Evolutionary conservation across 2,113 vertebrate genomes (phyloP).

Genomic region (Cercocebus atys): DNA sequence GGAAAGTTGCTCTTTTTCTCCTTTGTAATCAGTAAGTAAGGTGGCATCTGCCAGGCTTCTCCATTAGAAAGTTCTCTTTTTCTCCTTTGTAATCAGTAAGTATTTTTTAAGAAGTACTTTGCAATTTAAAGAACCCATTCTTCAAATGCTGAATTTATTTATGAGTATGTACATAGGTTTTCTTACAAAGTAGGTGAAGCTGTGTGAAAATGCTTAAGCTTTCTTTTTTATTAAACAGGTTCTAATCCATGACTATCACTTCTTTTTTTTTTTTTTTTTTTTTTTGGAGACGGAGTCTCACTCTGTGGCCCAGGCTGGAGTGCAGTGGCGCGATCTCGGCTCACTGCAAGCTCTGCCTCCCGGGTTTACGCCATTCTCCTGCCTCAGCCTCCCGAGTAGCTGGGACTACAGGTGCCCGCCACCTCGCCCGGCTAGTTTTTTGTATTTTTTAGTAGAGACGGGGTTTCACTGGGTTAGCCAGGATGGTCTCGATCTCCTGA

Average conservation of each 20-base stretch:
- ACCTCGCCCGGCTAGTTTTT: too few species aligned
- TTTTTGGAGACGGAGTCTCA: too few species aligned
- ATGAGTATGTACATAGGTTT: neutral
- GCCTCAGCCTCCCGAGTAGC: too few species aligned
- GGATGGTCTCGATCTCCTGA: too few species aligned
- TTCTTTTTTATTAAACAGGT: conserved; percentile 14
- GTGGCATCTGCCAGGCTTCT: neutral
- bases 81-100: neutral
- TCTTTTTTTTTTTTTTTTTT: neutral
- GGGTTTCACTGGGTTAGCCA: too few species aligned
- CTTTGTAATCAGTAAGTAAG: neutral
- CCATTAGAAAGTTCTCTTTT: neutral
- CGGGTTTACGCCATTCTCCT: too few species aligned
- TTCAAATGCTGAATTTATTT: conserved; percentile 29
- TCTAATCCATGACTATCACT: neutral
- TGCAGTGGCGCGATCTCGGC: too few species aligned
- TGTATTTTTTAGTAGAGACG: too few species aligned
- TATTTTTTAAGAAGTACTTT: neutral
- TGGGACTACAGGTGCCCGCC: too few species aligned
- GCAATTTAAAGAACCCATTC: neutral
- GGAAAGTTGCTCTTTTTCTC: neutral
- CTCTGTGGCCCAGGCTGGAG: too few species aligned
- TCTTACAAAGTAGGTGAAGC: neutral
- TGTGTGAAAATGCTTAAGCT: neutral
- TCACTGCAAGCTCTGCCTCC: too few species aligned